Percentiles rank a stretch among this genome's conserved stretches.
Evolutionary conservation across 2,797 vertebrate species (phyloP).

Genomic region (Lagocephalus sceleratus): DNA sequence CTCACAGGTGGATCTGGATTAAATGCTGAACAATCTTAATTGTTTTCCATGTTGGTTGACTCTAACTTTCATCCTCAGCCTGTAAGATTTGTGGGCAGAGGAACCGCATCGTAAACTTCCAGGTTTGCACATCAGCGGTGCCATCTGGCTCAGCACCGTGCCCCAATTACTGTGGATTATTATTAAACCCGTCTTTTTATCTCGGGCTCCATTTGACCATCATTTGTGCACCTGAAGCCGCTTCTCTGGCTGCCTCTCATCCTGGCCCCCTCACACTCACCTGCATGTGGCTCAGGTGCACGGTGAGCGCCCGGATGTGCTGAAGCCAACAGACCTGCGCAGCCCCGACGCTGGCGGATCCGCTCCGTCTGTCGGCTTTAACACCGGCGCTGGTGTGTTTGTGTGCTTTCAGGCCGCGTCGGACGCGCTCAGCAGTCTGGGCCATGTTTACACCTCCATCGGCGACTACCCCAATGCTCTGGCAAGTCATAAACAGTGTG

Average conservation of each 20-base stretch:
- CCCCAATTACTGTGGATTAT: no score
- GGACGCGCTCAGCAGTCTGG: constrained; percentile 90
- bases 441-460: constrained; percentile 94
- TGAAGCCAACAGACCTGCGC: neutral
- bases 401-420: constrained; percentile 84
- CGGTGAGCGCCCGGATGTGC: neutral
- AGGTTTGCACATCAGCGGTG: no score
- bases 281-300: neutral
- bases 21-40: no score
- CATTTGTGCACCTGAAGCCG: no score
- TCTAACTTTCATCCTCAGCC: no score
- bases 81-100: no score
- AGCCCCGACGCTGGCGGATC: neutral
- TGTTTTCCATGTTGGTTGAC: no score
- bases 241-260: neutral
- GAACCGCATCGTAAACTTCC: no score
- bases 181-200: no score
- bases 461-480: constrained; percentile 94
- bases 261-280: neutral
- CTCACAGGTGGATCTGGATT: no score
- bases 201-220: no score
- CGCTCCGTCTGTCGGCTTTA: neutral
- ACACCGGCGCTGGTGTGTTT: neutral
- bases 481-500: constrained; percentile 96
- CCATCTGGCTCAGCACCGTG: no score